Evolutionary conservation across 2,113 vertebrate genomes (phyloP), one percentile per base, ranked within the genome.

Genomic region (Osmerus mordax): DNA sequence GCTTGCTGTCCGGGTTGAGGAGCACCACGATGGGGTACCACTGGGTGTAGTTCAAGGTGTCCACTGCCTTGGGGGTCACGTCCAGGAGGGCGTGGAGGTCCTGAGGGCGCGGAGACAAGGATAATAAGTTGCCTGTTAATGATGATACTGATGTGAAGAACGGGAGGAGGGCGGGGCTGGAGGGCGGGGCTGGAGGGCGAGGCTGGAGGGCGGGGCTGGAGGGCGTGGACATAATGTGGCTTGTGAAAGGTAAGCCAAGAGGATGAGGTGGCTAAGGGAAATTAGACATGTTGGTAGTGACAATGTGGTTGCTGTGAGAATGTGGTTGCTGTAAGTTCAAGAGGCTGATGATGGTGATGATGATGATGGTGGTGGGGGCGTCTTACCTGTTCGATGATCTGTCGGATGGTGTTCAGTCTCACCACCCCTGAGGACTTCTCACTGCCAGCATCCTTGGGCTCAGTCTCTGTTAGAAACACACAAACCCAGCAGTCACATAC

Each of bases 21-120:
- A 99, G 96, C 47, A 99, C 83, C 73, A 99, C 97, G 66, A 99
- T 98, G 25, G 97, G 97, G 84, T 98, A 99, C 97, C 97, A 99
- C 87, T 99, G 97, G 9, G 96, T 99, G 68, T 99, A 99, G 87
- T 99, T 99, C 63, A 99, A 82, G 3, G 97, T 92, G 87, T 99
- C 97, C 78, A 99, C 97, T 0, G 97, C 97, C 88, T 98, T 99
- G 12, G 97, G 97, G 25, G 97, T 98, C 72, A 99, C 96, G 13
- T 99, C 97, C 74, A 99, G 83, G 4, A 99, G 87, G 36, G 97
- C 97, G 0, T 99, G 97, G 19, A 81, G 94, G 63, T 97, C 93
- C 97, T 99, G 87, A 84, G 55, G 65, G 21, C 3, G 16, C 25
- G n/a, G 62, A 13, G 0, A 14, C 28, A 65, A 60, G 69, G 52